Conservation (phyloP, 2,888 invertebrate species). For the Cephus pulcher region DNA sequence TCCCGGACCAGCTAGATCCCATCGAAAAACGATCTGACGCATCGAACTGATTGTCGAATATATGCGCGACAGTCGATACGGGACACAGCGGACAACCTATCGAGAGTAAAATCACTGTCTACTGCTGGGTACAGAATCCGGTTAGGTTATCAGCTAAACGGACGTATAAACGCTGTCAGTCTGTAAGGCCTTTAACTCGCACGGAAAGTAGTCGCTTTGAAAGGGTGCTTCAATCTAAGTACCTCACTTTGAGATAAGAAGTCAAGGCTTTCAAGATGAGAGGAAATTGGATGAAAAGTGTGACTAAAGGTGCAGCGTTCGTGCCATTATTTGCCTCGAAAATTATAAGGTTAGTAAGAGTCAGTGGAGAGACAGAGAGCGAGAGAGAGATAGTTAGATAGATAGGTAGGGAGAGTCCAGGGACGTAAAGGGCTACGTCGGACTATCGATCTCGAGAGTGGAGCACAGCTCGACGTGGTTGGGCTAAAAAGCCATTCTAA, state of each 20-base stretch:
- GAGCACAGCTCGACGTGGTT: background rate
- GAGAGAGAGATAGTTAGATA: background rate
- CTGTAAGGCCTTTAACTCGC: background rate
- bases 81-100: background rate
- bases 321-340: background rate
- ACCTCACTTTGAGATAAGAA: slow-evolving; percentile 18
- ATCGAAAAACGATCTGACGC: background rate
- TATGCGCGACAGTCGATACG: background rate
- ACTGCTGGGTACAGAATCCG: background rate
- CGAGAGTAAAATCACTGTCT: background rate
- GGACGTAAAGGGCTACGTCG: slow-evolving; percentile 14
- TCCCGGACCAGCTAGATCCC: background rate
- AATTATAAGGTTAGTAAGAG: background rate
- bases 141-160: background rate
- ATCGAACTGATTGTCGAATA: background rate
- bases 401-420: slow-evolving; percentile 8
- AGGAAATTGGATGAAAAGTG: slow-evolving; percentile 40
- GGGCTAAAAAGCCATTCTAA: background rate
- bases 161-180: background rate
- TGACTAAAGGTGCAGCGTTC: slow-evolving; percentile 8
- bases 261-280: slow-evolving; percentile 25
- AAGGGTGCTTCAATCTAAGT: slow-evolving; percentile 36
- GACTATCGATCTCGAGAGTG: background rate
- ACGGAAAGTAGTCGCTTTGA: slow-evolving; percentile 2
- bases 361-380: slow-evolving; percentile 1